phyloP scores from a whole-genome alignment of 2,888 invertebrate genomes.

The Brachyopa scutellaris region DNA sequence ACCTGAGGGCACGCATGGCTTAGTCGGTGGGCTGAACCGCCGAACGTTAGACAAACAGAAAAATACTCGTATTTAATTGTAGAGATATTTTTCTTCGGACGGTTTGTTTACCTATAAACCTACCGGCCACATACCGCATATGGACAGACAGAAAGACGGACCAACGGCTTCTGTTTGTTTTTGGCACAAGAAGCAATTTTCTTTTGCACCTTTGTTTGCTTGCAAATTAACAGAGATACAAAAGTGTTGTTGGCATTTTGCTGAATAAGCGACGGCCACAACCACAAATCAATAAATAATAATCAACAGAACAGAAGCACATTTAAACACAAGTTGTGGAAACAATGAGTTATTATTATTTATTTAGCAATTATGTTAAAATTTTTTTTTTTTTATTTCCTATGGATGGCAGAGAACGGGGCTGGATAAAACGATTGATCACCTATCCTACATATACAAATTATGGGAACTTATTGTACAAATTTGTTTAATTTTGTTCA shows the following conservation, averaged over 20 bases:
- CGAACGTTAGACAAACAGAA: constrained; percentile 49
- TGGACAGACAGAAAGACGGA: neutral
- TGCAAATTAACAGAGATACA: constrained; percentile 51
- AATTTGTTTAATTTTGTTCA: too few relatives aligned
- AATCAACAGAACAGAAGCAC: constrained; percentile 6
- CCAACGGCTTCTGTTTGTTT: constrained; percentile 33
- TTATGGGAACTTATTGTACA: too few relatives aligned
- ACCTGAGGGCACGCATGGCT: constrained; percentile 62
- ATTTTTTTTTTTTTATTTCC: too few relatives aligned
- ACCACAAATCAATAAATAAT: constrained; percentile 37
- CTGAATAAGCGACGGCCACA: constrained; percentile 11
- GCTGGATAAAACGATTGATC: too few relatives aligned
- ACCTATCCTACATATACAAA: too few relatives aligned
- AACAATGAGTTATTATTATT: constrained; percentile 48
- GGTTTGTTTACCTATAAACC: constrained; percentile 24
- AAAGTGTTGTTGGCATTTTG: constrained; percentile 34
- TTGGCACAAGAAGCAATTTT: constrained; percentile 50
- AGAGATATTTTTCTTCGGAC: constrained; percentile 45
- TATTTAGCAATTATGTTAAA: constrained; percentile 52
- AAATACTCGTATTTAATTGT: constrained; percentile 51
- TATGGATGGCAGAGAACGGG: too few relatives aligned
- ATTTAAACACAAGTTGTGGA: constrained; percentile 41
- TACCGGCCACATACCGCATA: too few relatives aligned
- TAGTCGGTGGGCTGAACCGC: constrained; percentile 40
- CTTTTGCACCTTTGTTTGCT: constrained; percentile 58